Conservation (phyloP, 2,113 vertebrate genomes). For the Pipa parva region DNA sequence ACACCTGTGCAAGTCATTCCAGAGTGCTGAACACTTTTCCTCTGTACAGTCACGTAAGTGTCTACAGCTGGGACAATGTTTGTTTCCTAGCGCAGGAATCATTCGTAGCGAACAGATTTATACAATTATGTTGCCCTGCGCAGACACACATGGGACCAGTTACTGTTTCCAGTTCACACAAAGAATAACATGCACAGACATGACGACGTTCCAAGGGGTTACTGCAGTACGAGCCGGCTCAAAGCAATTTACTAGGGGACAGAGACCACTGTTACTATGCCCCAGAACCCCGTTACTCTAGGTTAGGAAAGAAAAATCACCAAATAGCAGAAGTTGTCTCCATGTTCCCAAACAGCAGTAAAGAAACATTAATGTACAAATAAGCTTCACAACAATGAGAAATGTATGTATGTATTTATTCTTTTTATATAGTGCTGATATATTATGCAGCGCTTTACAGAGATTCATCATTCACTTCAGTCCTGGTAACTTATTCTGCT, state of each 20-base stretch:
- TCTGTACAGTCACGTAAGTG: too few relatives aligned
- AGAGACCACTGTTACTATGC: background rate
- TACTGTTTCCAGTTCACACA: background rate
- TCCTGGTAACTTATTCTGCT: too few relatives aligned
- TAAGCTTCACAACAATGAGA: too few relatives aligned
- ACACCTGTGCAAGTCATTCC: too few relatives aligned
- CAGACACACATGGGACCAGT: background rate
- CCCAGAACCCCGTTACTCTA: background rate
- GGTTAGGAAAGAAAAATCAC: background rate
- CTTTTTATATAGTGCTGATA: too few relatives aligned
- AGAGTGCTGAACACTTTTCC: too few relatives aligned
- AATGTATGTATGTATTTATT: too few relatives aligned
- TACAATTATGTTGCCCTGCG: background rate
- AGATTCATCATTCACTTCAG: too few relatives aligned
- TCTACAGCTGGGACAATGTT: background rate
- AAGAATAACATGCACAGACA: background rate
- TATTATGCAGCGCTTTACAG: too few relatives aligned
- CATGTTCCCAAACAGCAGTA: background rate
- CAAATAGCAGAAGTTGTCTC: background rate
- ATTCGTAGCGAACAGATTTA: background rate
- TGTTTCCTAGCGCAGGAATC: conserved; percentile 37
- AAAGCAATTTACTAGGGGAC: background rate
- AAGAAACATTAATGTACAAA: too few relatives aligned
- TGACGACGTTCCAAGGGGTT: background rate
- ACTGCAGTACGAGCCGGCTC: background rate